Evolutionary conservation across 2,113 vertebrate species (phyloP).

Genomic region (Melanocharis versteri): DNA sequence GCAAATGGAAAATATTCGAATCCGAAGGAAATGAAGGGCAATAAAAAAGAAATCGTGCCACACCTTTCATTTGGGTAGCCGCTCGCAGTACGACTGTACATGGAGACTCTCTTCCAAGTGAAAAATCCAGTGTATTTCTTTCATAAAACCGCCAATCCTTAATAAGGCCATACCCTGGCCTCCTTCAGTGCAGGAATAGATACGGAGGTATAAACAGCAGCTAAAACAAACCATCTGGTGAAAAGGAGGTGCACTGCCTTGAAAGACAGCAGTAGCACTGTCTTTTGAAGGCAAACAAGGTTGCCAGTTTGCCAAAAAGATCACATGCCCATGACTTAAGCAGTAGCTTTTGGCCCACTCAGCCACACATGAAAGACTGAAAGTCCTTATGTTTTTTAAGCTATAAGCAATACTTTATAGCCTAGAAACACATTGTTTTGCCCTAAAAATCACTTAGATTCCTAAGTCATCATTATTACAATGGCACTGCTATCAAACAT

Average conservation of each 20-base stretch:
- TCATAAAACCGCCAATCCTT: background rate
- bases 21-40: background rate
- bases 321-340: background rate
- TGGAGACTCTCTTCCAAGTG: background rate
- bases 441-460: background rate
- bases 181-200: background rate
- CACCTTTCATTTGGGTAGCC: background rate
- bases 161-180: background rate
- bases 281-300: background rate
- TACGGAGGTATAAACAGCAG: rapidly evolving
- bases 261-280: background rate
- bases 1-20: slow-evolving; percentile 23
- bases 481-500: background rate
- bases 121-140: background rate
- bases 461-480: background rate
- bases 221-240: background rate
- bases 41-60: background rate
- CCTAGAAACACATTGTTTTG: background rate
- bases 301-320: background rate
- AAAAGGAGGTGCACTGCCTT: background rate
- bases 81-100: background rate
- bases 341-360: background rate
- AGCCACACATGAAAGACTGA: background rate
- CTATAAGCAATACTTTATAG: background rate
- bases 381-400: background rate